Evolutionary conservation across 2,113 vertebrate genomes (phyloP), one percentile per base, ranked within the genome.

Genomic region (Ginglymostoma cirratum): DNA sequence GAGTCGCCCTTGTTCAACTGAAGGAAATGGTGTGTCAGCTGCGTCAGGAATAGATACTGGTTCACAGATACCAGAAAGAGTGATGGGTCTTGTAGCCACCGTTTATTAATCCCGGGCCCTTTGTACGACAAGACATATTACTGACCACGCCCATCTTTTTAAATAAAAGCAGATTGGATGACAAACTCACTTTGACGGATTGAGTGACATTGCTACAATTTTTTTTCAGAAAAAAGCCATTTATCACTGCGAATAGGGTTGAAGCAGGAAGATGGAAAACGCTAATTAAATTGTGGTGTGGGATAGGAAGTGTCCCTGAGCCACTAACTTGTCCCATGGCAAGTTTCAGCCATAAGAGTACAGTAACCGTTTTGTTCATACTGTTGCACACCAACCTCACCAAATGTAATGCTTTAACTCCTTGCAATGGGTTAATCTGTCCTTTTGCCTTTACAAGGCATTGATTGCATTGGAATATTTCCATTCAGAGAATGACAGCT

Each of bases 11-110:
- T 93, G 89, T n/a, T 93, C 94, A 34, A 45, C 94, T 45, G 94
- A 76, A 95, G 42, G 94, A 70, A 95, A 95, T 70, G 69, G 67
- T 42, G 67, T 95, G 67, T 95, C 94, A 95, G 94, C 42, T 72
- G 24, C 94, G 69, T 95, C 94, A 48, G 52, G 89, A 76, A 95
- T 72, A 95, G 94, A 95, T 95, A 95, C 42, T 95, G 94, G 69
- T 52, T 72, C 52, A 52, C 15, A 95, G 94, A 95, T 95, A 70
- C 48, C 45, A 94, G 69, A 72, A 52, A 95, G 69, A 70, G 67
- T 72, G 67, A 72, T 95, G 69, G 94, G 27, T 76, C 67, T 10
- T 95, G 69, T 48, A 70, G 69, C 42, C 69, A 72, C 94, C 42
- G 34, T 72, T 95, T 72, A 95, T 72, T 95, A 70, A 95, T 72